Conservation (phyloP, 2,797 vertebrate genomes). For the Furcifer pardalis region DNA sequence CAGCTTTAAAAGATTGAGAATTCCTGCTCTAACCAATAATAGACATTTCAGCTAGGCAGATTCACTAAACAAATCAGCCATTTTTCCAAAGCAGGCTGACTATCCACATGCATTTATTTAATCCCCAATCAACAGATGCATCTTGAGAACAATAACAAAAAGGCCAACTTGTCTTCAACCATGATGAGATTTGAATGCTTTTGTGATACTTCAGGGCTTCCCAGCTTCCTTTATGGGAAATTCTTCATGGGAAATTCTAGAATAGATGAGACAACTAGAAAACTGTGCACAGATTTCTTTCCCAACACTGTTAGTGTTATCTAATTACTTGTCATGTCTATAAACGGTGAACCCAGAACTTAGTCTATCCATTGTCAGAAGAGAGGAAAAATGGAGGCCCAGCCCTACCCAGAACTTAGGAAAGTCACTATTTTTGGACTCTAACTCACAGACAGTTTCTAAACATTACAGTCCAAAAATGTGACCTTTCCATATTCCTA, state of each 20-base stretch:
- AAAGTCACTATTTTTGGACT: too few species aligned
- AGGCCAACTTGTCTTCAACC: not conserved
- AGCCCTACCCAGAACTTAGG: too few species aligned
- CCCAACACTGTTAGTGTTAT: not conserved
- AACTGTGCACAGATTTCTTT: not conserved
- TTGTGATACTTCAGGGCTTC: not conserved
- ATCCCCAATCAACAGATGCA: too few species aligned
- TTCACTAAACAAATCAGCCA: not conserved
- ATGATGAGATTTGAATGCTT: not conserved
- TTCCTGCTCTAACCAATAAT: too few species aligned
- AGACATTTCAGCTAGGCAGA: too few species aligned
- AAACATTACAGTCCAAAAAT: too few species aligned
- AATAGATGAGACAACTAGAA: not conserved
- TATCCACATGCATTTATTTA: not conserved
- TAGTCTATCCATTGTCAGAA: not conserved
- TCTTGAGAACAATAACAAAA: too few species aligned
- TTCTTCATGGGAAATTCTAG: not conserved
- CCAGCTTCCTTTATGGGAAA: not conserved
- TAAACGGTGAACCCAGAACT: not conserved
- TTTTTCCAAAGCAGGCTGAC: not conserved
- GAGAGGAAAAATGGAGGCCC: not conserved
- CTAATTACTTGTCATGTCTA: not conserved
- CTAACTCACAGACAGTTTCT: too few species aligned
- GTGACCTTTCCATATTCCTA: too few species aligned
- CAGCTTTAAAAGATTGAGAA: too few species aligned